Percentiles rank a stretch among this genome's conserved stretches.
Evolutionary conservation across 1,140 invertebrate species (phyloP).

Genomic region (Dysdera silvatica): DNA sequence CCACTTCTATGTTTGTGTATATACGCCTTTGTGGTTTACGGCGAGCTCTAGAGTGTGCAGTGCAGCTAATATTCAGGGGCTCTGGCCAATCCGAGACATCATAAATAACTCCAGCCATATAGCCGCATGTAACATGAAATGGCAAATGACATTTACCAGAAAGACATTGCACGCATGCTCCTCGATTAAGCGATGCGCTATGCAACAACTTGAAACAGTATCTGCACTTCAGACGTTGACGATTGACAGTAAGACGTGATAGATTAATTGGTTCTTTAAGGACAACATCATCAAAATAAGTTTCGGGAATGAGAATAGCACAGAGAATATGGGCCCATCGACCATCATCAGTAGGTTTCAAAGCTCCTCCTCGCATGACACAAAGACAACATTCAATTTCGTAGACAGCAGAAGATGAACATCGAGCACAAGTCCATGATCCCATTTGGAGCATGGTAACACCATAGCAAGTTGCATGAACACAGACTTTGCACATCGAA

Average conservation of each 20-base stretch:
- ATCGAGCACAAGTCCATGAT: slow-evolving; percentile 15
- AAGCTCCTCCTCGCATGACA: slow-evolving; percentile 53
- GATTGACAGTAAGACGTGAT: slow-evolving; percentile 34
- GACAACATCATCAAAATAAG: slow-evolving; percentile 35
- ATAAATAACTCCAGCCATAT: slow-evolving; percentile 45
- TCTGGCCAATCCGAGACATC: slow-evolving; percentile 45
- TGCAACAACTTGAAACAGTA: slow-evolving; percentile 36
- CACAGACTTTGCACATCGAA: slow-evolving; percentile 43
- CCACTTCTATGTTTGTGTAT: slow-evolving; percentile 37
- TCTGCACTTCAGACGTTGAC: slow-evolving; percentile 28
- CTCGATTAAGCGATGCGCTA: slow-evolving; percentile 5
- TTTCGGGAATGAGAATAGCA: slow-evolving; percentile 47
- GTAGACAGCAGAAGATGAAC: neutral
- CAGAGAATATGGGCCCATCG: slow-evolving; percentile 54
- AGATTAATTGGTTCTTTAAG: slow-evolving; percentile 47
- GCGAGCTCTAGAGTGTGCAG: slow-evolving; percentile 27
- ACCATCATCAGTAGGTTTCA: slow-evolving; percentile 55
- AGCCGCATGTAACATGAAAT: slow-evolving; percentile 51
- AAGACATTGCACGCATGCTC: slow-evolving; percentile 47
- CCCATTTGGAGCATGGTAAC: slow-evolving; percentile 10
- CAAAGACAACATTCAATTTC: slow-evolving; percentile 48
- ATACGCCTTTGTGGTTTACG: slow-evolving; percentile 9
- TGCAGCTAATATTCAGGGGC: slow-evolving; percentile 50
- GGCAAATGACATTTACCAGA: slow-evolving; percentile 42
- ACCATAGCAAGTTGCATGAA: slow-evolving; percentile 40